Conservation (phyloP, 2,113 vertebrate species). For the Coptodon rendalli region DNA sequence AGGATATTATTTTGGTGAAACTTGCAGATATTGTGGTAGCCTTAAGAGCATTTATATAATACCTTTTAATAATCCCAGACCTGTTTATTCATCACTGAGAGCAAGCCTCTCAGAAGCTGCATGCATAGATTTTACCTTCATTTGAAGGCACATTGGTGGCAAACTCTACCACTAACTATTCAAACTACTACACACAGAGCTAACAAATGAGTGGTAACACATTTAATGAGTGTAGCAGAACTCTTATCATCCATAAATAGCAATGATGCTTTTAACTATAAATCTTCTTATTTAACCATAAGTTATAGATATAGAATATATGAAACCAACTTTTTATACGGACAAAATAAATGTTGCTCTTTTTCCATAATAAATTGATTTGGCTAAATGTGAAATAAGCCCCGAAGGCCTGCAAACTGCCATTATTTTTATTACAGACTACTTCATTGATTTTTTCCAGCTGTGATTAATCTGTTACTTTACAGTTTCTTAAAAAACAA, state of each 20-base stretch:
- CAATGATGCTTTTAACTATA: background rate
- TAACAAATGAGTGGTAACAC: background rate
- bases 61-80: background rate
- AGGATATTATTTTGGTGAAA: background rate
- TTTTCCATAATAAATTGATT: background rate
- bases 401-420: background rate
- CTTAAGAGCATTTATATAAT: background rate
- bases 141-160: background rate
- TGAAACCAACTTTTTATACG: background rate
- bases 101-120: background rate
- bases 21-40: background rate
- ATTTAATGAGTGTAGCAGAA: background rate
- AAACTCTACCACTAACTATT: background rate
- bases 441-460: background rate
- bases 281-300: background rate
- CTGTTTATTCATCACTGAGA: background rate
- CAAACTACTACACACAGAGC: background rate
- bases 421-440: background rate
- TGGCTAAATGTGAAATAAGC: background rate
- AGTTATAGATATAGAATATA: background rate
- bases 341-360: background rate
- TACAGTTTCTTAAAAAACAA: background rate
- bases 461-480: background rate
- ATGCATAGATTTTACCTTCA: background rate
- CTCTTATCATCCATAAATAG: background rate